Evolutionary conservation across 2,113 vertebrate genomes (phyloP), one percentile per base, ranked within the genome.

Genomic region (Microtus pennsylvanicus): DNA sequence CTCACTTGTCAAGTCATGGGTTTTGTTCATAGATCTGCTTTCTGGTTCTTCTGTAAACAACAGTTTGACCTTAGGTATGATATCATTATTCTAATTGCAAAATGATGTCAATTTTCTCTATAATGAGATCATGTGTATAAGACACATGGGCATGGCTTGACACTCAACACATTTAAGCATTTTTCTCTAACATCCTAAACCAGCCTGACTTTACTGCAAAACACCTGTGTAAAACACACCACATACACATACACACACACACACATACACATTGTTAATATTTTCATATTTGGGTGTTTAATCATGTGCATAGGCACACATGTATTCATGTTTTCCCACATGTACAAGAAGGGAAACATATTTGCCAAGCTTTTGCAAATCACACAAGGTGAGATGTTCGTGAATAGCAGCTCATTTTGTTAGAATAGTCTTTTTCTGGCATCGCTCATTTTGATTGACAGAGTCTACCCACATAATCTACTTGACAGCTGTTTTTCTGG

Each of bases 21-120:
- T 88, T 91, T 96, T 90, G 33, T 95, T 93, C 67, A 75, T 72
- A 82, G 77, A 78, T 50, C 42, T 70, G 26, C 14, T 93, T 92
- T 80, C 55, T 50, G 70, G 24, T 38, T 96, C 24, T 72, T 58
- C 26, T 97, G 22, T 97, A 94, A 95, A 69, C 82, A 55, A 78
- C 19, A 70, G 21, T 82, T 55, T 96, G 67, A 97, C 74, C 61
- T 77, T 82, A 50, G 86, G 38, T 86, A 94, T 89, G 42, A 0
- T 30, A 78, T 70, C 8, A 26, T 61, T 72, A 35, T 61, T 78
- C n/a, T 93, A 91, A 94, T 38, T 89, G n/a, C 45, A 95, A 91
- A 90, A 90, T 65, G 9, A 95, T 92, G 30, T 69, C 92, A 38
- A 94, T 94, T 88, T 96, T 78, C 42, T 82, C 5, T 50, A 21